Base-by-base conservation (phyloP, 2,797 vertebrate species). In the Cossypha heuglini region DNA sequence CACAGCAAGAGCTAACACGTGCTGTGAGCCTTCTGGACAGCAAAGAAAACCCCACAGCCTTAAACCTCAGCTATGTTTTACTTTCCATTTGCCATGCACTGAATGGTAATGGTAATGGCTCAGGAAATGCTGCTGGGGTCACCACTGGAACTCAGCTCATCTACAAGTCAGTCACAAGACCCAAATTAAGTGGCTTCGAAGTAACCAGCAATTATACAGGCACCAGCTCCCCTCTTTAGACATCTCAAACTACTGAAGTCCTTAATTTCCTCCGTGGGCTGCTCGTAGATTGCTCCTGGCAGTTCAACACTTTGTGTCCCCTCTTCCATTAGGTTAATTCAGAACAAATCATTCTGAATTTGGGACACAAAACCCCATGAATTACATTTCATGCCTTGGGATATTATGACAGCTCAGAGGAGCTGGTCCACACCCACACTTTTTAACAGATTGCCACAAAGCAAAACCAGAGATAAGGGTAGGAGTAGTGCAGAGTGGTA, bases 351-450 rank as follows among this genome's bases (percentile, higher is more conserved):
- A 26, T 29, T 5, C 15, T 59, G 43, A 90, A 83, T 93, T 85
- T 40, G 69, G 75, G 48, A 88, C 72, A 71, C 6, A 45, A 69
- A 94, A 13, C 0, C 26, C 76, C 55, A 35, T 21, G 31, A 85
- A 93, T 86, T 77, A 10, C 16, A 6, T 74, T 74, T 82, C 40
- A 22, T 88, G 68, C 40, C 31, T 74, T 86, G 61, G 78, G 85
- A 85, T 77, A 33, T 86, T 77, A 33, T 86, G 85, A 77, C 63
- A 86, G 72, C 78, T 91, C 68, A 73, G 67, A 64, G 35, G 43
- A 91, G 52, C 1, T 78, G 28, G 33, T 69, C 74, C 46, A 55
- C 77, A 68, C 86, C 75, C 71, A 89, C 71, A 9, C 61, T 80
- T 79, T 40, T 38, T 73, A 71, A 61, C 64, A 74, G 75, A 80